Evolutionary conservation across 2,888 invertebrate species (phyloP).

Genomic region (Chaetogeoica ovagalla): DNA sequence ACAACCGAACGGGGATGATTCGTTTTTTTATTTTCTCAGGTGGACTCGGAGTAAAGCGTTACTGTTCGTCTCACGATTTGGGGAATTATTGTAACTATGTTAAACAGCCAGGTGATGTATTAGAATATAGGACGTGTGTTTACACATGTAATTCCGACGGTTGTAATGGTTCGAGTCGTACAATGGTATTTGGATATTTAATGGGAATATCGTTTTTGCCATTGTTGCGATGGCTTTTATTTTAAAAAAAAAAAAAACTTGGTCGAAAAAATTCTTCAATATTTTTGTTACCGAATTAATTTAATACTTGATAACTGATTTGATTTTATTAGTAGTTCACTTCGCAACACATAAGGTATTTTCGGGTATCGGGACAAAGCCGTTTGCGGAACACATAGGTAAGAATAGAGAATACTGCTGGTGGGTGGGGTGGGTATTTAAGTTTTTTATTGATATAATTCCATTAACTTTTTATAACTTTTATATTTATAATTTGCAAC

Average conservation of each 20-base stretch:
- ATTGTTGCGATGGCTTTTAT: background rate
- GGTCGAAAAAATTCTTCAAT: too few species aligned
- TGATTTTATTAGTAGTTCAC: background rate
- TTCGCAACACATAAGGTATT: background rate
- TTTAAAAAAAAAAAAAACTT: background rate
- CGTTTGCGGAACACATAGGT: too few species aligned
- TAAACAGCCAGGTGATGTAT: constrained; percentile 78
- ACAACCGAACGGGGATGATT: background rate
- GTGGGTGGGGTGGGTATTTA: too few species aligned
- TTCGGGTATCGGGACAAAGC: too few species aligned
- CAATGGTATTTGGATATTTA: constrained; percentile 54
- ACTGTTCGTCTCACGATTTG: constrained; percentile 81
- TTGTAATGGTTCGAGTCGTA: constrained; percentile 70
- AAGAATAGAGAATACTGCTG: too few species aligned
- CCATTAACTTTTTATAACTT: too few species aligned
- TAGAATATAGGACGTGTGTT: constrained; percentile 84
- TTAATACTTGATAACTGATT: background rate
- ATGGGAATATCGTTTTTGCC: constrained; percentile 25
- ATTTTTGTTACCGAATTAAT: constrained; percentile 12
- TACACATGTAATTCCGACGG: constrained; percentile 82
- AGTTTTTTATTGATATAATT: too few species aligned
- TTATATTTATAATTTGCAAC: background rate
- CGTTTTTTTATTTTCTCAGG: constrained; percentile 64
- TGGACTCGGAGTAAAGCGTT: constrained; percentile 85
- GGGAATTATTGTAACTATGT: constrained; percentile 91